Evolutionary conservation across 35 echinoderm and acorn worm genomes (phyloP).

Genomic region (Lytechinus pictus): DNA sequence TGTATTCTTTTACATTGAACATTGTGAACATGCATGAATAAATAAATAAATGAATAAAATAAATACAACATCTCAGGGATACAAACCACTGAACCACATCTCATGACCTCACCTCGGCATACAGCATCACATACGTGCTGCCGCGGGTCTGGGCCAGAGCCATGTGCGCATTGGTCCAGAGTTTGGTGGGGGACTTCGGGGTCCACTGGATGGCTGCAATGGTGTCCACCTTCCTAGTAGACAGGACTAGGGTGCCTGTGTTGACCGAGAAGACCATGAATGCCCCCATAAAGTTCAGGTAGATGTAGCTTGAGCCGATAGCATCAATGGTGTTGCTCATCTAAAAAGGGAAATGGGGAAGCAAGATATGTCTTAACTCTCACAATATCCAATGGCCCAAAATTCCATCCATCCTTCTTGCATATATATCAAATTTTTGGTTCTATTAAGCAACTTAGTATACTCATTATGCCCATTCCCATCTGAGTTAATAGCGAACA

Average conservation of each 20-base stretch:
- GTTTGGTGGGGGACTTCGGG: constrained; percentile 43
- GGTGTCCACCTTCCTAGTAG: constrained; percentile 46
- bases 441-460: too few species aligned
- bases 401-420: too few species aligned
- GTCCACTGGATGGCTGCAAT: constrained; percentile 11
- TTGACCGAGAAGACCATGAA: constrained; percentile 66
- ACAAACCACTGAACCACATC: not conserved
- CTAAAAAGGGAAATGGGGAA: not conserved
- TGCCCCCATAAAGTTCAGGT: constrained; percentile 52
- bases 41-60: too few species aligned
- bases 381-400: too few species aligned
- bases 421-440: too few species aligned
- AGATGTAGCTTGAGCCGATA: constrained; percentile 64
- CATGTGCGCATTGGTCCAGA: not conserved
- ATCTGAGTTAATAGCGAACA: too few species aligned
- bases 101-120: constrained; percentile 17
- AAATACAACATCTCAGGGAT: too few species aligned
- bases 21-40: too few species aligned
- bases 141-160: constrained; percentile 8
- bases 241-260: constrained; percentile 63
- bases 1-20: too few species aligned
- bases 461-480: too few species aligned
- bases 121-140: not conserved
- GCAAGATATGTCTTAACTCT: too few species aligned
- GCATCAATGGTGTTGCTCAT: constrained; percentile 51